Conservation (phyloP, 1,140 invertebrate genomes). For the Drosophila subpulchrella region DNA sequence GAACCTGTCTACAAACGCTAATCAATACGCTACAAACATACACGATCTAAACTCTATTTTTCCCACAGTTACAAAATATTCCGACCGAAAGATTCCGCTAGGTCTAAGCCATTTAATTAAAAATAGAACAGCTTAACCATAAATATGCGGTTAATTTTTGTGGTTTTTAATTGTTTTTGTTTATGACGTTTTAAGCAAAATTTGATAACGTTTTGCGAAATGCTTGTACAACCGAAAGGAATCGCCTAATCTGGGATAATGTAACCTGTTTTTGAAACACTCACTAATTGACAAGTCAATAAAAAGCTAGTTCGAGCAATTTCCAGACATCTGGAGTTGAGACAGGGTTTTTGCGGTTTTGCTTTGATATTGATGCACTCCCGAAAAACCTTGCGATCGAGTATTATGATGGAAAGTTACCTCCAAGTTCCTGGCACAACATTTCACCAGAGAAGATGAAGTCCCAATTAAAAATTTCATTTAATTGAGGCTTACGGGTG, state of each 20-base stretch:
- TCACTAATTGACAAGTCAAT: conserved; percentile 36
- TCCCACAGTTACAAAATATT: conserved; percentile 18
- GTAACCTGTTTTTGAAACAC: conserved; percentile 34
- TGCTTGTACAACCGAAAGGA: neutral
- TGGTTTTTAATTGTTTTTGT: conserved; percentile 3
- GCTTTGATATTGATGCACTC: conserved; percentile 8
- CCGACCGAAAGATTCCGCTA: conserved; percentile 17
- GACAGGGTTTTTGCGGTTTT: conserved; percentile 25
- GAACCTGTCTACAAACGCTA: conserved; percentile 26
- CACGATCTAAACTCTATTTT: conserved; percentile 14
- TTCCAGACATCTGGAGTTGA: conserved; percentile 18
- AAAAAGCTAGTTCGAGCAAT: conserved; percentile 22
- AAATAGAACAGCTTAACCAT: conserved; percentile 12
- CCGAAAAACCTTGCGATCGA: conserved; percentile 3
- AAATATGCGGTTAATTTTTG: conserved; percentile 7
- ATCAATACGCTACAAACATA: conserved; percentile 7
- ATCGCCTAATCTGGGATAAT: conserved; percentile 20
- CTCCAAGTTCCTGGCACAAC: conserved; percentile 19
- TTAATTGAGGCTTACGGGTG: neutral
- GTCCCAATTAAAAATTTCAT: no score
- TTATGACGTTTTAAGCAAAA: neutral
- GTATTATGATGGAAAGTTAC: conserved; percentile 20
- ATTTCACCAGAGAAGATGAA: conserved; percentile 24
- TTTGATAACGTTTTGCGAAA: conserved; percentile 1
- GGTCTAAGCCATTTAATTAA: neutral